Evolutionary conservation across 1,140 invertebrate species (phyloP), one percentile per base, ranked within the genome.

Genomic region (Calliopsis andreniformis): DNA sequence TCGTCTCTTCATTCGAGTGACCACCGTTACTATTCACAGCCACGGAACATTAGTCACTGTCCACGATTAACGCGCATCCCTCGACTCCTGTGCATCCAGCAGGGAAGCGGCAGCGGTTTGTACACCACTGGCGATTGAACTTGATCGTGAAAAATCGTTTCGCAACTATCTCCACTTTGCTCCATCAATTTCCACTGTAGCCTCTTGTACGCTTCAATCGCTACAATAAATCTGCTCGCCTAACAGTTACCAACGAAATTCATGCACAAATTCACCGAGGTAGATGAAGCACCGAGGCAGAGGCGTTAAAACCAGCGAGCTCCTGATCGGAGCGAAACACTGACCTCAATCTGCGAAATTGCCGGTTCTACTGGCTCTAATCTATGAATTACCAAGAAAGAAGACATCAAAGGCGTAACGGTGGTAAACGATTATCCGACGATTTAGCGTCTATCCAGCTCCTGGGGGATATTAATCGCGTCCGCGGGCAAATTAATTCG

Each of bases 1-100:
- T 63, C 76, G 80, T 71, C 76, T 80, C 76, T 62, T 79, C 61
- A 47, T 78, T 68, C 49, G 58, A 72, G 59, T 56, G 80, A 72
- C 49, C 64, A 63, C 71, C 58, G 47, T 35, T 51, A 58, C 66
- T 39, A 45, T 20, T 82, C 80, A 62, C 70, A 49, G 28, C 23
- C 63, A 67, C 32, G 67, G 58, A 35, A 67, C 78, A 83, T 84
- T 84, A 83, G 58, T 83, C 82, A 84, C 81, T 79, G 82, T 80
- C 78, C 66, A 45, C 81, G 81, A 84, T 84, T 83, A 83, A 84
- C 81, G 82, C 53, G 58, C 63, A 72, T 84, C 83, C 77, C 80
- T 64, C 64, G 23, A 30, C 42, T 63, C 62, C 67, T 25, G 20
- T 72, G 78, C 18, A 45, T 75, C 62, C 62, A 47, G 20, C 56